Conservation (phyloP, 2,797 vertebrate genomes). For the Sparidentex hasta region DNA sequence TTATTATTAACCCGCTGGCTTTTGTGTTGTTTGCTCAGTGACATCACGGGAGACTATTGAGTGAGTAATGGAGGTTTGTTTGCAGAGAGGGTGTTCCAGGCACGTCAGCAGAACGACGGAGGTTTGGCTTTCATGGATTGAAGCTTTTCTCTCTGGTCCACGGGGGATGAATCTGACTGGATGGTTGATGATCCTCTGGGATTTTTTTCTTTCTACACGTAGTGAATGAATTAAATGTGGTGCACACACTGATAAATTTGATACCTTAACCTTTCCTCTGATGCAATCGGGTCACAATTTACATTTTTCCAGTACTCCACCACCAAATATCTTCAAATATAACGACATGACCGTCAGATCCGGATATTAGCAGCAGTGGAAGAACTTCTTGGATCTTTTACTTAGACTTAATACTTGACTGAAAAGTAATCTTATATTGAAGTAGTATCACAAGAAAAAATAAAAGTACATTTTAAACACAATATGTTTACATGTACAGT, state of each 20-base stretch:
- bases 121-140: constrained; percentile 11
- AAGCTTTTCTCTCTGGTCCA: not conserved
- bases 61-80: constrained; percentile 67
- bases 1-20: constrained; percentile 48
- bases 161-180: not conserved
- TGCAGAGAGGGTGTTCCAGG: constrained; percentile 46
- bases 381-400: too few relatives aligned
- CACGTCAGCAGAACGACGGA: constrained; percentile 30
- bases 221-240: not conserved
- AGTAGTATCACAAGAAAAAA: too few relatives aligned
- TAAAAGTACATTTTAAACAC: too few relatives aligned
- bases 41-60: constrained; percentile 57
- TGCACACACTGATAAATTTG: not conserved
- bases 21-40: constrained; percentile 67
- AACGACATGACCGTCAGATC: too few relatives aligned
- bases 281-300: not conserved
- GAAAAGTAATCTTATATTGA: too few relatives aligned
- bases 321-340: too few relatives aligned
- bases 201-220: not conserved
- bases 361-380: too few relatives aligned
- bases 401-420: too few relatives aligned
- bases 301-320: not conserved
- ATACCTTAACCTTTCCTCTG: not conserved
- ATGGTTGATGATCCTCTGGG: too few relatives aligned
- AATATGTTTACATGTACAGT: too few relatives aligned